These are phyloP conservation scores for Polyommatus icarus DNA, from an alignment of 2,888 invertebrate genomes.

Conservation along the genomic window DNA sequence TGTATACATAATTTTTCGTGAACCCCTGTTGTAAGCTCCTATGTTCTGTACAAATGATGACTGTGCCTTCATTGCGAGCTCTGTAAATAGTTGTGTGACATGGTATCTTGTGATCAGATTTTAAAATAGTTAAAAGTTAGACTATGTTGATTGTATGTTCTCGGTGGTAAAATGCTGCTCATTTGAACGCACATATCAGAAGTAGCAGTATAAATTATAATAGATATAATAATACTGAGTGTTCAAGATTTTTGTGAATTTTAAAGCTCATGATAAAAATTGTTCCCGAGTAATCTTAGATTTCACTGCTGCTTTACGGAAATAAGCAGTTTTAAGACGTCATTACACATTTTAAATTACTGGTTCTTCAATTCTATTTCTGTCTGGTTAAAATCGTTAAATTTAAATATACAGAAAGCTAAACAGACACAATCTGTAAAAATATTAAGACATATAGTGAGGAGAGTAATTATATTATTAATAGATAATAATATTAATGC, in stretches of 20 bases:
- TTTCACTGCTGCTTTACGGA: too few relatives aligned
- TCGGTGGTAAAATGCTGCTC: background rate
- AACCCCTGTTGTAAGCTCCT: background rate
- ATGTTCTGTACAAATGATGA: background rate
- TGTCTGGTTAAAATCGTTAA: background rate
- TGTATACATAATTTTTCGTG: background rate
- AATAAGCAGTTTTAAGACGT: background rate
- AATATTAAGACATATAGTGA: background rate
- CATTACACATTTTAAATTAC: background rate
- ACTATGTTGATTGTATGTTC: background rate
- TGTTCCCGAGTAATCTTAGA: too few relatives aligned
- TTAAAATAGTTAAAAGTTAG: background rate
- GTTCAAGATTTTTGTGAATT: too few relatives aligned
- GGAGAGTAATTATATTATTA: background rate
- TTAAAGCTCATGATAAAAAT: too few relatives aligned
- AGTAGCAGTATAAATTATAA: too few relatives aligned
- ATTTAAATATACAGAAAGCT: background rate
- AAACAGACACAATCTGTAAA: background rate
- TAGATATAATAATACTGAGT: too few relatives aligned
- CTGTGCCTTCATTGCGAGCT: background rate
- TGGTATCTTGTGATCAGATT: conserved; percentile 3
- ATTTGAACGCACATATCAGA: background rate
- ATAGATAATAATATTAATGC: background rate
- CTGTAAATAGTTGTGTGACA: background rate
- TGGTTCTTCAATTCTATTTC: background rate